Base-by-base conservation (phyloP, 1,140 invertebrate genomes). In the Drosophila kepulauana region DNA sequence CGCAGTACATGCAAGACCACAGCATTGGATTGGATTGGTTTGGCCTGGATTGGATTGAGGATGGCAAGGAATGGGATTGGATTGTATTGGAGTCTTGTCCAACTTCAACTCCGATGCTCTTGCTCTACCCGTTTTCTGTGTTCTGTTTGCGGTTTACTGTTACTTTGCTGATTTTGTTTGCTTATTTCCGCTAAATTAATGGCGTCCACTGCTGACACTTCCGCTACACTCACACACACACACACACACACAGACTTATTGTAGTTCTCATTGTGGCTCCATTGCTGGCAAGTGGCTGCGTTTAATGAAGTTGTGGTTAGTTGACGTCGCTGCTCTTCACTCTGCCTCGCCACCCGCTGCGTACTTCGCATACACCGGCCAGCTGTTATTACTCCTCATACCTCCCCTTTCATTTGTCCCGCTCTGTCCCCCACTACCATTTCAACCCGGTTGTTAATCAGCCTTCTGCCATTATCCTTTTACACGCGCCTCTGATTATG, bases 121-220 rank as follows among this genome's bases (percentile, higher is more conserved):
- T 35, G 38, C 28, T 20, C 8, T 38, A 15, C 54, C n/a, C 16
- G 20, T 25, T 25, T 25, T 25, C 20, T 25, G 20, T 57, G 10
- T 52, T 74, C 45, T 51, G 70, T 62, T 81, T 81, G 80, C 57
- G 78, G 81, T 84, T 85, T 78, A 76, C 64, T 81, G 66, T 75
- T 81, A 71, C 75, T 64, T 73, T 74, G 85, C 85, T 88, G 65
- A 78, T 85, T 89, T 85, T 85, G 78, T 81, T 88, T 88, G 85
- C 81, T 81, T 88, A 85, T 88, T 89, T 89, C 85, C 78, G 85
- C 81, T 85, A 85, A 88, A 88, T 88, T 89, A 88, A 88, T 88
- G 81, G 85, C 85, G 85, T 88, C 81, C 81, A 89, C 78, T 79
- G 77, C 84, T 84, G 78, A 88, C 81, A 87, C 70, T 89, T 87